Evolutionary conservation across 2,113 vertebrate species (phyloP).

Genomic region (Ailurus styani): DNA sequence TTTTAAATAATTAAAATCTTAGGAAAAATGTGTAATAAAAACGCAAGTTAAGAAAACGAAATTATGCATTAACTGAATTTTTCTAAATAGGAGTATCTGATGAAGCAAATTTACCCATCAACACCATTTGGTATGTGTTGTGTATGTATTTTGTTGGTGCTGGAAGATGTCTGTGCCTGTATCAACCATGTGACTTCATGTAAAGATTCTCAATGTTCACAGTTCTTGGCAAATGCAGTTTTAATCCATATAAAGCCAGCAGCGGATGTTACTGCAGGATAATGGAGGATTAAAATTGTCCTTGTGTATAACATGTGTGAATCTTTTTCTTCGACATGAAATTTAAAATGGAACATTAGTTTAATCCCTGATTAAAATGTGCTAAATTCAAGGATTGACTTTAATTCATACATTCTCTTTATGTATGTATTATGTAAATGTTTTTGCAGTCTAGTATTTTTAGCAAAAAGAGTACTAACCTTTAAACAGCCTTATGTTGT

Average conservation of each 20-base stretch:
- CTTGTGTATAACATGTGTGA: constrained; percentile 1
- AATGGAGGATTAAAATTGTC: constrained; percentile 41
- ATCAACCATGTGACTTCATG: constrained; percentile 15
- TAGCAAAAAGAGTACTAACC: background rate
- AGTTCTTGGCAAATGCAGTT: constrained; percentile 43
- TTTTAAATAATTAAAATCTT: constrained; percentile 42
- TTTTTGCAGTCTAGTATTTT: background rate
- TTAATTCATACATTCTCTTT: background rate
- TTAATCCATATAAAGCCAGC: background rate
- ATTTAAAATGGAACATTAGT: background rate
- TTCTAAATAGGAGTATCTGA: background rate
- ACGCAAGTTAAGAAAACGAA: background rate
- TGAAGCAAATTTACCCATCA: background rate
- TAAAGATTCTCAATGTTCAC: constrained; percentile 25
- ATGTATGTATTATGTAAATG: background rate
- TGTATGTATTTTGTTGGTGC: constrained; percentile 1
- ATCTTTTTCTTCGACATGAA: constrained; percentile 13
- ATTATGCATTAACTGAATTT: constrained; percentile 35
- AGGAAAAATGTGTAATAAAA: constrained; percentile 28
- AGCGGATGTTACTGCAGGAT: background rate
- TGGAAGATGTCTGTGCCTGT: background rate
- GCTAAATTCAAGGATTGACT: background rate
- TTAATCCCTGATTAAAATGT: background rate
- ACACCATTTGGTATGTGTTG: background rate
- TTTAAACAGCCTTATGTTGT: background rate